Conservation (phyloP, 2,797 vertebrate genomes). For the Microctenopoma stevenorrisi region DNA sequence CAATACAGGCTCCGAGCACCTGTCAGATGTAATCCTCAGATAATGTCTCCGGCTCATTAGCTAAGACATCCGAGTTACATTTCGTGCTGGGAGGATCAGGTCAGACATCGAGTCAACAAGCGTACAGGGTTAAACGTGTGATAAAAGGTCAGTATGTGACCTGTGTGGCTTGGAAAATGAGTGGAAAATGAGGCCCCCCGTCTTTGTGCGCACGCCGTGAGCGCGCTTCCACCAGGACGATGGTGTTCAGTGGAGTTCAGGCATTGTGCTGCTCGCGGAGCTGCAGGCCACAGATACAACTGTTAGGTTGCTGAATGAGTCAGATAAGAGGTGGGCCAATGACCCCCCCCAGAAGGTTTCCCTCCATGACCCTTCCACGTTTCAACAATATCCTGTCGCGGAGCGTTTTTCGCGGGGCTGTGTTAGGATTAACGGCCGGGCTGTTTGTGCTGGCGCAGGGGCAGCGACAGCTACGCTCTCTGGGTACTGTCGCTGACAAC, state of each 20-base stretch:
- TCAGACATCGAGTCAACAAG: conserved; percentile 42
- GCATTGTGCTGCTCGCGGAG: conserved; percentile 14
- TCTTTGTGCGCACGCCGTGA: conserved; percentile 17
- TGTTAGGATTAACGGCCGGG: conserved; percentile 77
- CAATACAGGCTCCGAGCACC: conserved; percentile 64
- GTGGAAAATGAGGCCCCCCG: conserved; percentile 5
- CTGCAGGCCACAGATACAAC: conserved; percentile 32
- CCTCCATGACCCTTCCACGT: conserved; percentile 63
- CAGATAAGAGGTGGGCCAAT: conserved; percentile 40
- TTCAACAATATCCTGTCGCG: conserved; percentile 68
- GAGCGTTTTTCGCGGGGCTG: conserved; percentile 64
- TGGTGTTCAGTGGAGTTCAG: conserved; percentile 33
- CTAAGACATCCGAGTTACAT: conserved; percentile 49
- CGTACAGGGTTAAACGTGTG: conserved; percentile 40
- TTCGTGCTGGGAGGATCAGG: conserved; percentile 59
- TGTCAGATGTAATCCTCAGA: conserved; percentile 75
- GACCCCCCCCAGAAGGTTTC: conserved; percentile 34
- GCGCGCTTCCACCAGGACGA: conserved; percentile 19
- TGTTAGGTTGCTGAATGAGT: conserved; percentile 20
- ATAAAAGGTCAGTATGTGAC: conserved; percentile 47
- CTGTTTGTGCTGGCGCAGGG: conserved; percentile 79
- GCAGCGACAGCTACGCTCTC: conserved; percentile 75
- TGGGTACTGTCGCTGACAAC: conserved; percentile 74
- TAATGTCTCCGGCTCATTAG: conserved; percentile 71
- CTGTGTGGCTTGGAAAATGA: neutral